phyloP scores from a whole-genome alignment of 2,888 invertebrate species.

The Halocaridina rubra region DNA sequence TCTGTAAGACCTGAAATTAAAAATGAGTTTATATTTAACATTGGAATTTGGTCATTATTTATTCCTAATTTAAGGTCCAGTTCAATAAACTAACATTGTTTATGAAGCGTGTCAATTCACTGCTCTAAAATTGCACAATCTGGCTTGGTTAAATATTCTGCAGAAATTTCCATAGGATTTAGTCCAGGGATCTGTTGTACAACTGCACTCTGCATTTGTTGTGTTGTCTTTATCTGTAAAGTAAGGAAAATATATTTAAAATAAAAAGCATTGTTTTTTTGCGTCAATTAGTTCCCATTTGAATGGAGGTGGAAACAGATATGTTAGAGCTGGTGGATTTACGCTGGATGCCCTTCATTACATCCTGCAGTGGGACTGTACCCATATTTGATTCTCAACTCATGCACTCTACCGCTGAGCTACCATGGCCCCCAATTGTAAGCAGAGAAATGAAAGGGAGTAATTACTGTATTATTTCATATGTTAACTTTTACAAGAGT shows the following conservation, averaged over 20 bases:
- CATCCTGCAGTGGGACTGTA: background rate
- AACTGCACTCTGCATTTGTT: background rate
- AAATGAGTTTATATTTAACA: no score
- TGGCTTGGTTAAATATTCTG: background rate
- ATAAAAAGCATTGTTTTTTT: background rate
- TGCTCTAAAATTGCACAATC: background rate
- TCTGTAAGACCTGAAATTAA: no score
- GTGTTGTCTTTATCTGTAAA: background rate
- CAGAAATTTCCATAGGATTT: background rate
- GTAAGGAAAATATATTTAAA: background rate
- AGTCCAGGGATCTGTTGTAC: background rate
- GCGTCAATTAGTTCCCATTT: background rate
- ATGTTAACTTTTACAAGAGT: no score
- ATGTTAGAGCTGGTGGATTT: background rate
- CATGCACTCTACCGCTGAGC: no score
- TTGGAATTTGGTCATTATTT: no score
- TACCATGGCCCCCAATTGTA: no score
- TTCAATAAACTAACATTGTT: no score
- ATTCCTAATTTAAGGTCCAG: no score
- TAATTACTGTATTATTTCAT: no score
- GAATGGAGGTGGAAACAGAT: background rate
- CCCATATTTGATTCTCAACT: background rate
- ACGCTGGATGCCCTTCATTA: slow-evolving; percentile 13
- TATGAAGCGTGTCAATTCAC: no score
- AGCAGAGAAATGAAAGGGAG: no score